Evolutionary conservation across 2,888 invertebrate species (phyloP).

Genomic region (Drosophila affinis): DNA sequence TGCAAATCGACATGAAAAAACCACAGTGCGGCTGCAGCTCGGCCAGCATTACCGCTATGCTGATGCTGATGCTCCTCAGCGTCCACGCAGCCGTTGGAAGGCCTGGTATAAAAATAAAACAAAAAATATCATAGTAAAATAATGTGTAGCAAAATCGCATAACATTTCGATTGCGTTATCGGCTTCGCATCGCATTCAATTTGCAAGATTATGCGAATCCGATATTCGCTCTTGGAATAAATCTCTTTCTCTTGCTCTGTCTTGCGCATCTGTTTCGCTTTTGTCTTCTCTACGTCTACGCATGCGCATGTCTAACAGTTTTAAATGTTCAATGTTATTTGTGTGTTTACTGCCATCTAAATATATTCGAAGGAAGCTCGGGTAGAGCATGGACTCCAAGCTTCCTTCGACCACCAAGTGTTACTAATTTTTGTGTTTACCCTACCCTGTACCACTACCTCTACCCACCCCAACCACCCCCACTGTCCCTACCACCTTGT

Average conservation of each 20-base stretch:
- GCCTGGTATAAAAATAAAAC: constrained; percentile 58
- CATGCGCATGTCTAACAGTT: constrained; percentile 21
- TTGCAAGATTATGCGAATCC: constrained; percentile 53
- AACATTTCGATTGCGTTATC: constrained; percentile 40
- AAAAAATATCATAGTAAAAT: constrained; percentile 6
- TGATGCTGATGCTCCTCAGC: constrained; percentile 58
- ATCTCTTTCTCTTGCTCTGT: constrained; percentile 27
- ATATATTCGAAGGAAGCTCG: constrained; percentile 1
- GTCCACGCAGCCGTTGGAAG: constrained; percentile 61
- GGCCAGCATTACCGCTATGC: constrained; percentile 47
- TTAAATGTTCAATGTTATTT: constrained; percentile 19
- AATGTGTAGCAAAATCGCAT: constrained; percentile 13
- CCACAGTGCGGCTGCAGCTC: constrained; percentile 38
- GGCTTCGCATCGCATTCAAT: constrained; percentile 53
- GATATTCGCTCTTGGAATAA: constrained; percentile 51
- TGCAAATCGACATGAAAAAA: constrained; percentile 55
- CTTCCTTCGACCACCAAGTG: constrained; percentile 19
- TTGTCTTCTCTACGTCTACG: constrained; percentile 19
- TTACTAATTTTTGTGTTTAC: constrained; percentile 25
- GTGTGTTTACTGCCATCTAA: constrained; percentile 12
- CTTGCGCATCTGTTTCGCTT: constrained; percentile 2
- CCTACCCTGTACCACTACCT: background rate
- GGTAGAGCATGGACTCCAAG: background rate
- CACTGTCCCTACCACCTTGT: constrained; percentile 1
- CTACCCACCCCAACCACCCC: constrained; percentile 9